Base-by-base conservation (phyloP, 2,888 invertebrate genomes). In the Cenopis cana region DNA sequence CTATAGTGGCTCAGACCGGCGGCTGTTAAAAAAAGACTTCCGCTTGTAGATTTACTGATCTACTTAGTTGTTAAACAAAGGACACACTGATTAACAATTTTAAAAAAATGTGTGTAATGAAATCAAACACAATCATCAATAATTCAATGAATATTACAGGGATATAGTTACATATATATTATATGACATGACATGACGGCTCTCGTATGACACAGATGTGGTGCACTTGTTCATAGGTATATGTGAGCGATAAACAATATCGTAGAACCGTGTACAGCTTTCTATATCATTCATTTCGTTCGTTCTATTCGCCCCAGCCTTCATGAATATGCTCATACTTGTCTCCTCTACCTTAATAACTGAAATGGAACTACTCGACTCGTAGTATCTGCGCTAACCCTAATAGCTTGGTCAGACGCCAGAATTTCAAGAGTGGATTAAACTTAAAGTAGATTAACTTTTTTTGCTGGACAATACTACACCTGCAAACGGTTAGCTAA, bases 361-460 rank as follows among this genome's bases (percentile, higher is more conserved):
- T 61, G 20, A 66, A 70, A 60, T 55, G 46, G 20, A 60, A 71
- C 55, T 49, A 49, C 66, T 71, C 38, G 14, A 65, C 54, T 65
- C 57, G 18, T 52, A 65, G 55, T 61, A 18, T n/a, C 55, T 20
- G 59, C 54, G 54, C 36, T 49, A 60, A 52, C 66, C 55, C 17
- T 71, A 71, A 67, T 55, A 60, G 71, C 60, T 66, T 71, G 71
- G 71, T 67, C 71, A 49, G 66, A 18, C 38, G 71, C 71, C 71
- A 71, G 59, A 71, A 61, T 57, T 67, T 38, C 67, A 61, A 60
- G 60, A 66, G 71, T 71, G 71, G 70, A 71, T 71, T 67, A 71
- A 66, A 61, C 61, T 60, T 66, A 61, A 71, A 67, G 49, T 71
- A 55, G 71, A 71, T 71, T 70, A 70, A 70, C 65, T 59, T 71